A percentile compares a stretch with the other conserved stretches of the same genome.
Conservation (phyloP, 2,113 vertebrate genomes). For the Carettochelys insculpta region DNA sequence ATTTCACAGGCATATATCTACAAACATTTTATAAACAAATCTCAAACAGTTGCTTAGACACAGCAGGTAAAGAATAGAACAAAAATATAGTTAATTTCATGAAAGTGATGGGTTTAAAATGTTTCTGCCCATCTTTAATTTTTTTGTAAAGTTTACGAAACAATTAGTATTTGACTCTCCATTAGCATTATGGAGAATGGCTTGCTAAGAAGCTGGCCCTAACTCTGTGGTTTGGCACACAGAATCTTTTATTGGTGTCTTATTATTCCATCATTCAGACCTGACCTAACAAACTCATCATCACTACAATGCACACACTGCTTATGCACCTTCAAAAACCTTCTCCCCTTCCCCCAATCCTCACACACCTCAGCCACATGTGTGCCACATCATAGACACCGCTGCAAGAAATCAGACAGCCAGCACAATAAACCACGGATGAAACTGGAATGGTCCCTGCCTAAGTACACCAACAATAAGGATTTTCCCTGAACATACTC, state of each 20-base stretch:
- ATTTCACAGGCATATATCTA: not conserved
- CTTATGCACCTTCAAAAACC: fast-evolving
- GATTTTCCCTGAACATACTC: fast-evolving
- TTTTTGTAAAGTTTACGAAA: not conserved
- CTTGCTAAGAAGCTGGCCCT: not conserved
- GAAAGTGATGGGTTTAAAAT: not conserved
- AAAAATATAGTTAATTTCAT: not conserved
- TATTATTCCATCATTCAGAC: not conserved
- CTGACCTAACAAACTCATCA: not conserved
- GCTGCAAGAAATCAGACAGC: not conserved
- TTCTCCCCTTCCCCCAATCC: fast-evolving
- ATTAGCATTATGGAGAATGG: not conserved
- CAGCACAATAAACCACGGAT: not conserved
- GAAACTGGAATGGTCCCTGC: fast-evolving
- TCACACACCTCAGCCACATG: fast-evolving
- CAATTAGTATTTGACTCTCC: not conserved
- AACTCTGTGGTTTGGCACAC: not conserved
- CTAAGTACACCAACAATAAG: fast-evolving
- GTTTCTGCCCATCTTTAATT: not conserved
- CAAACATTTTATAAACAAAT: not conserved
- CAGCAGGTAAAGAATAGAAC: not conserved
- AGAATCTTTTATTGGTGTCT: fast-evolving
- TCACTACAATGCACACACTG: not conserved
- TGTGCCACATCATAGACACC: fast-evolving
- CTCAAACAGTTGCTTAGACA: not conserved